Percentiles rank a stretch among this genome's conserved stretches.
Evolutionary conservation across 2,888 invertebrate species (phyloP).

Genomic region (Caenorhabditis parvicauda): DNA sequence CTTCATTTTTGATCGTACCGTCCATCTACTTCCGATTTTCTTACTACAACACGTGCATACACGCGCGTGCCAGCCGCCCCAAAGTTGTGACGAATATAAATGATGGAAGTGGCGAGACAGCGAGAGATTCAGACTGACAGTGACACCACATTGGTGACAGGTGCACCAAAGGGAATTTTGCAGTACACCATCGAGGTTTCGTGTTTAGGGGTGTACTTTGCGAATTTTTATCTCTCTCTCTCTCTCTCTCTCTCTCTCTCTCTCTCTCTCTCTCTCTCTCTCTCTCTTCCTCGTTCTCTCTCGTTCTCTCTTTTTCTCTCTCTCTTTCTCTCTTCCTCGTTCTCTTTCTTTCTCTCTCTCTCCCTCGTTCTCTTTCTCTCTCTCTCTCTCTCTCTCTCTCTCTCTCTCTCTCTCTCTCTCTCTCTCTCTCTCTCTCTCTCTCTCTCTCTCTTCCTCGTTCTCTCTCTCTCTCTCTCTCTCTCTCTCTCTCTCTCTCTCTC

Average conservation of each 20-base stretch:
- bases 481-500: not conserved
- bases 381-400: not conserved
- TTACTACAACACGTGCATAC: too few relatives aligned
- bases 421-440: constrained; percentile 3
- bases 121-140: too few relatives aligned
- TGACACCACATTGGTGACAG: too few relatives aligned
- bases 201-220: not conserved
- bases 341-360: constrained; percentile 4
- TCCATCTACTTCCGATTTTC: too few relatives aligned
- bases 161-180: too few relatives aligned
- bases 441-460: not conserved
- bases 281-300: constrained; percentile 9
- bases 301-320: not conserved
- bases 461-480: not conserved
- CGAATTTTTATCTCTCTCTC: constrained; percentile 1
- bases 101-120: too few relatives aligned
- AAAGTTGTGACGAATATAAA: too few relatives aligned
- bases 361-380: constrained; percentile 1
- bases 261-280: constrained; percentile 4
- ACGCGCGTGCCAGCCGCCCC: too few relatives aligned
- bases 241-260: constrained; percentile 4
- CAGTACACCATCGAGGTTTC: too few relatives aligned
- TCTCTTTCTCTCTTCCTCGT: constrained; percentile 10
- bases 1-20: too few relatives aligned
- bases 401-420: constrained; percentile 2